Evolutionary conservation across 2,113 vertebrate species (phyloP).

Genomic region (Neogale vison): DNA sequence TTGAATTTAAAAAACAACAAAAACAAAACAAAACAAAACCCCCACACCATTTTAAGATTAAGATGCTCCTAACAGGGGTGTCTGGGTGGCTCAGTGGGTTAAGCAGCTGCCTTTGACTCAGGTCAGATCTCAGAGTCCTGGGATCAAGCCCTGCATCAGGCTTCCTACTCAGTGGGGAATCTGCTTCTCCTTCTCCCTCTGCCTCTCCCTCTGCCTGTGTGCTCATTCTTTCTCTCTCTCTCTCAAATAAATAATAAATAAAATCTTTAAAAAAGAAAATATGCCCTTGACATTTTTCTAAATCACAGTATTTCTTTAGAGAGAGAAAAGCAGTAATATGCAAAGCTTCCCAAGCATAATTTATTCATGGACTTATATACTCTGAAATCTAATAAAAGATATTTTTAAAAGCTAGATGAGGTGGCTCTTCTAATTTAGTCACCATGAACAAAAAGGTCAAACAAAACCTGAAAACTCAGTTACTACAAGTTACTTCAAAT

Average conservation of each 20-base stretch:
- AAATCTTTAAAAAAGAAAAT: background rate
- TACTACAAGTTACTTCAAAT: background rate
- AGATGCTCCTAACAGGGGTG: background rate
- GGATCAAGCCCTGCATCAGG: no score
- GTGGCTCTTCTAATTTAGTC: background rate
- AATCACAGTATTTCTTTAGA: background rate
- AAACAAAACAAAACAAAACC: no score
- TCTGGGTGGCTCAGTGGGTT: no score
- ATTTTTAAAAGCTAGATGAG: background rate
- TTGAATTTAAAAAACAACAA: background rate
- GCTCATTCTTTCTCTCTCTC: background rate
- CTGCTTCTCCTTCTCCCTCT: background rate
- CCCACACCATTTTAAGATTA: background rate
- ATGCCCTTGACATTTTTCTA: background rate
- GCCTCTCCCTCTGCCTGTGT: background rate
- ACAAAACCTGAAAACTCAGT: conserved; percentile 28
- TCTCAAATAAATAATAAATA: background rate
- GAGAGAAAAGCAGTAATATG: background rate
- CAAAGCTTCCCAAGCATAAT: background rate
- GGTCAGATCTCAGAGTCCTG: no score
- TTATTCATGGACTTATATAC: background rate
- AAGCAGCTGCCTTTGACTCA: no score
- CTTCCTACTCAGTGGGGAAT: no score
- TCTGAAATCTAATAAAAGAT: background rate
- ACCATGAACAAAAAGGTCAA: background rate